Evolutionary conservation across 2,888 invertebrate species (phyloP).

Genomic region (Heteromyza rotundicornis): DNA sequence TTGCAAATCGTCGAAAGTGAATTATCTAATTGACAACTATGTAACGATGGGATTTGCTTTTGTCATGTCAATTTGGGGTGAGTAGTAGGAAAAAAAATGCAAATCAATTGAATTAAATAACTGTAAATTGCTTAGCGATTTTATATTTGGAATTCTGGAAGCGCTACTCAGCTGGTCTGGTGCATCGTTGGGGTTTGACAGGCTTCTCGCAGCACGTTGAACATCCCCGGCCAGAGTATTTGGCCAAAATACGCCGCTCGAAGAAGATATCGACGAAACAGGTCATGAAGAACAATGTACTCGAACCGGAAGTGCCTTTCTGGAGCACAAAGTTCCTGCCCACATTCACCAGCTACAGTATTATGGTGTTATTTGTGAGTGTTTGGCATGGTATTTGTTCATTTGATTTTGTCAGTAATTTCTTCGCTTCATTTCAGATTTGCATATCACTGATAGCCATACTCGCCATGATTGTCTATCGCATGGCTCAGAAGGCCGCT

Average conservation of each 20-base stretch:
- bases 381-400: too few relatives aligned
- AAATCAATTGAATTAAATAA: too few relatives aligned
- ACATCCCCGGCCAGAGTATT: slow-evolving; percentile 79
- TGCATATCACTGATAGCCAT: slow-evolving; percentile 75
- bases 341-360: slow-evolving; percentile 72
- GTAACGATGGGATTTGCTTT: slow-evolving; percentile 79
- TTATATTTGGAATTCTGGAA: slow-evolving; percentile 86
- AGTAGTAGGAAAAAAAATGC: slow-evolving; percentile 33
- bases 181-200: slow-evolving; percentile 83
- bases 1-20: slow-evolving; percentile 74
- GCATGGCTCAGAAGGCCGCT: slow-evolving; percentile 71
- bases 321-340: slow-evolving; percentile 77
- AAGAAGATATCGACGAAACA: slow-evolving; percentile 63
- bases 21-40: slow-evolving; percentile 84
- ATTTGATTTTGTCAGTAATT: neutral
- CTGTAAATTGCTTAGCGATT: slow-evolving; percentile 67
- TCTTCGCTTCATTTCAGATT: slow-evolving; percentile 63
- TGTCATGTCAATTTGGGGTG: slow-evolving; percentile 83
- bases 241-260: slow-evolving; percentile 68
- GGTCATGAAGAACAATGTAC: slow-evolving; percentile 67
- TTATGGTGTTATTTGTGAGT: slow-evolving; percentile 64
- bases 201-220: slow-evolving; percentile 77
- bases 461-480: slow-evolving; percentile 78
- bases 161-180: slow-evolving; percentile 75
- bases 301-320: slow-evolving; percentile 78